These are phyloP conservation scores for Drosophila lutescens DNA, from an alignment of 2,888 invertebrate genomes.

Conservation along the genomic window DNA sequence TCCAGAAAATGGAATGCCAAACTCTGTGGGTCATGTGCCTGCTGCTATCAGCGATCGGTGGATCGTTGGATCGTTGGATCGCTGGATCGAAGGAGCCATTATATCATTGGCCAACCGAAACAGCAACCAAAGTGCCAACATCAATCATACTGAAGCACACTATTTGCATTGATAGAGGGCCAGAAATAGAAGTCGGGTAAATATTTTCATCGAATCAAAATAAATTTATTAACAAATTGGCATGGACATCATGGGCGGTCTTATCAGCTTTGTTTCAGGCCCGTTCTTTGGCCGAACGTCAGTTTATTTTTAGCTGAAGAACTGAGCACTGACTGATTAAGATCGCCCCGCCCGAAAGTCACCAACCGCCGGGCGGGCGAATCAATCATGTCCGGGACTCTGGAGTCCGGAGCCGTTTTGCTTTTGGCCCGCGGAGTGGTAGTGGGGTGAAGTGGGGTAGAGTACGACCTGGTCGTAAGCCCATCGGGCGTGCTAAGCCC, in stretches of 20 bases:
- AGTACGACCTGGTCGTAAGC: slow-evolving; percentile 30
- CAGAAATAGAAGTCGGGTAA: slow-evolving; percentile 12
- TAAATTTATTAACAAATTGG: slow-evolving; percentile 63
- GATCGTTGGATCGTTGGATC: slow-evolving; percentile 9
- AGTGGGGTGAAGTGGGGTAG: neutral
- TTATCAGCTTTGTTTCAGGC: slow-evolving; percentile 51
- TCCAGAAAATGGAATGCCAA: slow-evolving; percentile 51
- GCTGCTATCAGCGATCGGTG: slow-evolving; percentile 42
- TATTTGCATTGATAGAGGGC: slow-evolving; percentile 51
- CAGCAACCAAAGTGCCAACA: slow-evolving; percentile 39
- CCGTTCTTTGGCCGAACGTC: slow-evolving; percentile 36
- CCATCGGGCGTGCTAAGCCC: slow-evolving; percentile 40
- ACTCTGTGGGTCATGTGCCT: slow-evolving; percentile 62
- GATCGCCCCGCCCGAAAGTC: slow-evolving; percentile 51
- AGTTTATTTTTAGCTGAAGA: slow-evolving; percentile 62
- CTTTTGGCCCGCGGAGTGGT: slow-evolving; percentile 5
- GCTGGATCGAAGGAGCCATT: slow-evolving; percentile 13
- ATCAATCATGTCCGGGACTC: slow-evolving; percentile 65
- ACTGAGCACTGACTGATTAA: slow-evolving; percentile 52
- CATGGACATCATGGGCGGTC: slow-evolving; percentile 49
- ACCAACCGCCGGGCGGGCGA: slow-evolving; percentile 27
- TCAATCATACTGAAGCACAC: slow-evolving; percentile 55
- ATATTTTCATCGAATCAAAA: slow-evolving; percentile 45
- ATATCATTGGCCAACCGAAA: slow-evolving; percentile 13
- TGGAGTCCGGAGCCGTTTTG: slow-evolving; percentile 6